Evolutionary conservation across 2,113 vertebrate genomes (phyloP).

Genomic region (Oryctolagus cuniculus): DNA sequence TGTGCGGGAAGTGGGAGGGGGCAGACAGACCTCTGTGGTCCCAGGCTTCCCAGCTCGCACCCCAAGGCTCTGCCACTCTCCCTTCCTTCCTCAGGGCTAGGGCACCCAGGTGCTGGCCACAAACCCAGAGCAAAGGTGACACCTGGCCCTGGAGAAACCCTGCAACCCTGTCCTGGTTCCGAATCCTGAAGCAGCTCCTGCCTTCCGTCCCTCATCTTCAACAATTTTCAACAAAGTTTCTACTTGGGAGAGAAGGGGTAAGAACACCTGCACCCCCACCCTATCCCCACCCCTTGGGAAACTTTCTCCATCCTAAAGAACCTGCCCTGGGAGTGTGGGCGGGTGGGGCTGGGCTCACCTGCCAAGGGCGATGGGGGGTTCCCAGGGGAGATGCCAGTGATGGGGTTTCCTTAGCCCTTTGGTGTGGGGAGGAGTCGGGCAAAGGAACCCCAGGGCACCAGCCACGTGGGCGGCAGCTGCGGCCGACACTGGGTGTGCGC

Average conservation of each 20-base stretch:
- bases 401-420: neutral
- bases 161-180: neutral
- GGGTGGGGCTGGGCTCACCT: neutral
- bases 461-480: neutral
- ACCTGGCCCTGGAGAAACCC: neutral
- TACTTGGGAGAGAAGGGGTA: neutral
- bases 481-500: neutral
- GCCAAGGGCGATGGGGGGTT: neutral
- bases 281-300: neutral
- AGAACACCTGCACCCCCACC: neutral
- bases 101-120: neutral
- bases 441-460: neutral
- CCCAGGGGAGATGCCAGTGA: neutral
- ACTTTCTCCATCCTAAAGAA: neutral
- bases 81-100: neutral
- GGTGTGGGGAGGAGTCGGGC: neutral
- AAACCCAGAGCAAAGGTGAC: neutral
- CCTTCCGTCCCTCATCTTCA: neutral
- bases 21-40: neutral
- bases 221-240: conserved; percentile 15
- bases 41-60: neutral
- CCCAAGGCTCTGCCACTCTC: neutral
- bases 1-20: too few species aligned
- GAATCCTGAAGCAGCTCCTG: neutral
- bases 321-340: too few species aligned